Evolutionary conservation across 2,113 vertebrate genomes (phyloP).

Genomic region (Nothocercus nigrocapillus): DNA sequence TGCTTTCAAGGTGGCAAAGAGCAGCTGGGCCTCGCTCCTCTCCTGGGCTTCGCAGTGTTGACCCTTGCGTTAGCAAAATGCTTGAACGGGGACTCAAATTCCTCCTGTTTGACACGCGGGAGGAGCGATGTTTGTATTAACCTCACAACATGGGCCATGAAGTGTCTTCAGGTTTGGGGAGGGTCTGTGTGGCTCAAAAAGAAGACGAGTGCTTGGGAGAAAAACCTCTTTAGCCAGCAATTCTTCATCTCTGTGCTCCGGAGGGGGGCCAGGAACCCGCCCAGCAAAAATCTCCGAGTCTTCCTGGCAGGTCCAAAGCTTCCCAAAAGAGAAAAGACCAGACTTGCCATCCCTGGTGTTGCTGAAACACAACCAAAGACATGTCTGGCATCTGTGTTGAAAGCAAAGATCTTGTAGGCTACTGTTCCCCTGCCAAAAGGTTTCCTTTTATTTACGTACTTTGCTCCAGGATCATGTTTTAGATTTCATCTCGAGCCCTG

Average conservation of each 20-base stretch:
- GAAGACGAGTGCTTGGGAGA: rapidly evolving
- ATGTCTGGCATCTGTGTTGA: not conserved
- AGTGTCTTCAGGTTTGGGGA: not conserved
- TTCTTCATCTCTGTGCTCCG: not conserved
- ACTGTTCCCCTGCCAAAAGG: rapidly evolving
- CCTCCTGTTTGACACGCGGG: not conserved
- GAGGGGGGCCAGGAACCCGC: not conserved
- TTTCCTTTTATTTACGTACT: not conserved
- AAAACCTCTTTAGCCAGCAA: rapidly evolving
- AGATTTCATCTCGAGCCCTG: not conserved
- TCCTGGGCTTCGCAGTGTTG: rapidly evolving
- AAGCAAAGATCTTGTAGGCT: not conserved
- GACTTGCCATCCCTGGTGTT: not conserved
- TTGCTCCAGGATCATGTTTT: not conserved
- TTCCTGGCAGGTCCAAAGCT: not conserved
- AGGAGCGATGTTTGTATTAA: not conserved
- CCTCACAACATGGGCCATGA: not conserved
- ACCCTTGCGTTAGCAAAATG: not conserved
- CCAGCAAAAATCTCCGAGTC: rapidly evolving
- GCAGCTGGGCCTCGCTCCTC: rapidly evolving
- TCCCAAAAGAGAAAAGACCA: not conserved
- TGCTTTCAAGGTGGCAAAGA: not conserved
- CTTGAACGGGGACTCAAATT: not conserved
- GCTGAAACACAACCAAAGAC: not conserved
- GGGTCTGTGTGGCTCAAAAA: not conserved